A percentile compares a stretch with the other conserved stretches of the same genome.
These are phyloP conservation scores for Charadrius vociferus DNA, from an alignment of 2,113 vertebrate species.

Conservation along the genomic window DNA sequence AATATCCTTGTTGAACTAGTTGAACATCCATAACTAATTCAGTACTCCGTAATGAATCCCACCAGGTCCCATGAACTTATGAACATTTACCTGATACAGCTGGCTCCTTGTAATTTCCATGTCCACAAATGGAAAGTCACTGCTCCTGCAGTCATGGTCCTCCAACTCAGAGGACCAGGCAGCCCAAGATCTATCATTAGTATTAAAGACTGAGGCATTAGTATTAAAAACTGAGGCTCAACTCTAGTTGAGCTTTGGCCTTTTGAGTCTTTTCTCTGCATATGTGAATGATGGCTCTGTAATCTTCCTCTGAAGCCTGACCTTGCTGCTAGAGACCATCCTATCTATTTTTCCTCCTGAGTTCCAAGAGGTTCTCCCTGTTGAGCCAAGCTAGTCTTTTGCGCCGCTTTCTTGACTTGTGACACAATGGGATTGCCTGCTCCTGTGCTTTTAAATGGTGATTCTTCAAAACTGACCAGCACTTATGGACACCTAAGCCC, in stretches of 20 bases:
- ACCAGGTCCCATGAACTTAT: too few relatives aligned
- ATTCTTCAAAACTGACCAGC: not conserved
- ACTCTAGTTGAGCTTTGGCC: not conserved
- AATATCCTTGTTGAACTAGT: too few relatives aligned
- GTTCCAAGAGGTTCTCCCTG: not conserved
- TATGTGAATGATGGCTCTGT: accelerated
- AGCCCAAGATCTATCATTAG: not conserved
- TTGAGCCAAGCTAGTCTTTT: not conserved
- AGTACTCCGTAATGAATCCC: not conserved
- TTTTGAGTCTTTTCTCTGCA: not conserved
- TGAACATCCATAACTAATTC: not conserved
- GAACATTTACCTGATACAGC: not conserved
- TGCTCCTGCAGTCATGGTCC: not conserved
- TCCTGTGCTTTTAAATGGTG: not conserved
- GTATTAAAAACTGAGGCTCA: not conserved
- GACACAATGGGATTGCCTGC: not conserved
- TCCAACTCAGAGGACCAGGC: not conserved
- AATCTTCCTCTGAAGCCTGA: not conserved
- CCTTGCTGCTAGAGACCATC: not conserved
- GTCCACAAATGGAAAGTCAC: not conserved
- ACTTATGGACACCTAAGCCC: too few relatives aligned
- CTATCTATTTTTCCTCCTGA: not conserved
- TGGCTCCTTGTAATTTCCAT: not conserved
- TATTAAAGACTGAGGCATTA: not conserved
- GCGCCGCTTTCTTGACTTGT: not conserved